Conservation (phyloP, 2,797 vertebrate species). For the Dicrostonyx torquatus region DNA sequence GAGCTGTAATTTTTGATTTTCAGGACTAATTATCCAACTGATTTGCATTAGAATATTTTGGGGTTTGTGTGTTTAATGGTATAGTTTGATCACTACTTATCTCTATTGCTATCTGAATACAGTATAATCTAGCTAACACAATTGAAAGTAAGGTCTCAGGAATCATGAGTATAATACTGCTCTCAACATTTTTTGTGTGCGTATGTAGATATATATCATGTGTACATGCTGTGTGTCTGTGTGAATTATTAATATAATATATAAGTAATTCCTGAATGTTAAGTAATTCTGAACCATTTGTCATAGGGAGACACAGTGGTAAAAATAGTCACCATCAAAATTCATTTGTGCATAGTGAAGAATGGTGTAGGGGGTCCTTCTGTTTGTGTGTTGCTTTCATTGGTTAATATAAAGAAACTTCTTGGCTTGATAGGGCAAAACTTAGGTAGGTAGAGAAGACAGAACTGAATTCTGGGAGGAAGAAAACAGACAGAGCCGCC, state of each 20-base stretch:
- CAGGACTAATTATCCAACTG: neutral
- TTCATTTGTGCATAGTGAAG: neutral
- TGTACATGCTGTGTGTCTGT: neutral
- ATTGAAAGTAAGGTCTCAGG: constrained; percentile 13
- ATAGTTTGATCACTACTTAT: constrained; percentile 15
- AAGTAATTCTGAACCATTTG: neutral
- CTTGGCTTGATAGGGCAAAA: too few relatives aligned
- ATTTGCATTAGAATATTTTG: constrained; percentile 47
- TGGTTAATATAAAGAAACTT: too few relatives aligned
- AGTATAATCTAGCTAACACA: neutral
- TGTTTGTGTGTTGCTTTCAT: too few relatives aligned
- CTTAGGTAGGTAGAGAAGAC: too few relatives aligned
- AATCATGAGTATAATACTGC: neutral
- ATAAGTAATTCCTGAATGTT: neutral
- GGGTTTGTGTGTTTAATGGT: neutral
- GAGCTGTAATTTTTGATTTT: neutral
- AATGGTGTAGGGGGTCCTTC: neutral
- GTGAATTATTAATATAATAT: neutral
- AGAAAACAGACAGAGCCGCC: too few relatives aligned
- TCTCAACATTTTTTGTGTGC: neutral
- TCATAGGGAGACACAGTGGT: neutral
- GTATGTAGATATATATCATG: neutral
- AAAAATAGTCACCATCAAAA: neutral
- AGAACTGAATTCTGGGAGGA: too few relatives aligned
- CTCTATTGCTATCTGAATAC: constrained; percentile 1